phyloP scores from a whole-genome alignment of 2,888 invertebrate genomes.

The Caenorhabditis sp. region DNA sequence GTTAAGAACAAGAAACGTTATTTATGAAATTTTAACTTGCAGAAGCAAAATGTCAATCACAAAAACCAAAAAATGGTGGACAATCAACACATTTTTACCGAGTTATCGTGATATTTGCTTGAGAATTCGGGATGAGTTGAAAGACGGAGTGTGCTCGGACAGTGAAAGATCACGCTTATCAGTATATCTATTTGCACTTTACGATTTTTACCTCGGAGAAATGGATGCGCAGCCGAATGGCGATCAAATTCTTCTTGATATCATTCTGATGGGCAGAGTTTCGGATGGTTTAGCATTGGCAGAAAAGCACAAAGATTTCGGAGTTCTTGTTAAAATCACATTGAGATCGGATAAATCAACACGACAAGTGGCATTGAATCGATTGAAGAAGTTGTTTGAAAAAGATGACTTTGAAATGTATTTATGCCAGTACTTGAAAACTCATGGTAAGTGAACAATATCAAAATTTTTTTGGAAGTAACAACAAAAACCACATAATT shows the following conservation, averaged over 20 bases:
- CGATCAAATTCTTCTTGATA: constrained; percentile 15
- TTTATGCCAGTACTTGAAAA: constrained; percentile 35
- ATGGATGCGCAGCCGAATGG: constrained; percentile 12
- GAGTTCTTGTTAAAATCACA: constrained; percentile 20
- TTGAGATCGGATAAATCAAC: constrained; percentile 5
- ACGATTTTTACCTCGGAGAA: constrained; percentile 34
- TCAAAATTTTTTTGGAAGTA: background rate
- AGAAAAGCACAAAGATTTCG: constrained; percentile 32
- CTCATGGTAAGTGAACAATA: constrained; percentile 13
- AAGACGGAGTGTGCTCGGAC: constrained; percentile 13
- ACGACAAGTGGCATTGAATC: constrained; percentile 22
- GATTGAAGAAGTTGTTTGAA: constrained; percentile 26
- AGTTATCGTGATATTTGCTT: constrained; percentile 12
- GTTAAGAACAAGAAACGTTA: background rate
- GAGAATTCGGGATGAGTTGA: constrained; percentile 17
- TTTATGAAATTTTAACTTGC: background rate
- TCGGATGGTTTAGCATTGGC: constrained; percentile 25
- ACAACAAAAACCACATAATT: background rate
- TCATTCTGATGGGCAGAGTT: constrained; percentile 16
- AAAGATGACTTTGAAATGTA: constrained; percentile 41
- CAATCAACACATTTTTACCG: constrained; percentile 15
- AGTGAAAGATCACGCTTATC: constrained; percentile 23
- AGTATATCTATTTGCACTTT: constrained; percentile 14
- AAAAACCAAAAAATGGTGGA: constrained; percentile 27
- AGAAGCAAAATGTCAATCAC: constrained; percentile 17